Conservation (phyloP, 2,888 invertebrate genomes). For the Zele albiditarsus region DNA sequence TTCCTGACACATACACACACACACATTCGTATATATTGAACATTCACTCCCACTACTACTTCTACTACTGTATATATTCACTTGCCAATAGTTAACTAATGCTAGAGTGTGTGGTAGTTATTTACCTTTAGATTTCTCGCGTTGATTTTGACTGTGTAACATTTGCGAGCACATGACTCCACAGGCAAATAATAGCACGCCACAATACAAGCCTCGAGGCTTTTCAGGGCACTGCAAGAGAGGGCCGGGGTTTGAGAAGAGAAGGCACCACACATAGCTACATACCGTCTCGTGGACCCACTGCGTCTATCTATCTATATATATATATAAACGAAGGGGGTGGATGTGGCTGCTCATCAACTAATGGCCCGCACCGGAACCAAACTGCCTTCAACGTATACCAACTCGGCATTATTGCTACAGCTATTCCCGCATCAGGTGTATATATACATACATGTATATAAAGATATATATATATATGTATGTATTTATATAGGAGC, state of each 20-base stretch:
- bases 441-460: background rate
- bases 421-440: constrained; percentile 31
- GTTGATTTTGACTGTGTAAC: constrained; percentile 50
- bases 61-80: background rate
- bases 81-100: constrained; percentile 5
- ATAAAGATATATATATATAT: background rate
- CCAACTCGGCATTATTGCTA: constrained; percentile 9
- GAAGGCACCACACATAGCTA: constrained; percentile 29
- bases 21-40: background rate
- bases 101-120: constrained; percentile 21
- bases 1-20: background rate
- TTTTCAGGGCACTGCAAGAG: constrained; percentile 47
- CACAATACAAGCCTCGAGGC: constrained; percentile 65
- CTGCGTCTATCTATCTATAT: constrained; percentile 19
- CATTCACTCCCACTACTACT: background rate
- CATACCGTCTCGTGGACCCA: constrained; percentile 10
- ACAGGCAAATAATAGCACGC: constrained; percentile 68
- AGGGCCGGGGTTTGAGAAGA: constrained; percentile 46
- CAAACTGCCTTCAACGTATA: constrained; percentile 56
- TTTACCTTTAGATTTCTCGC: constrained; percentile 40
- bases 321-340: constrained; percentile 44
- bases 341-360: constrained; percentile 70
- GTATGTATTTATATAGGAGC: too few relatives aligned
- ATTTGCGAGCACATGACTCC: constrained; percentile 60
- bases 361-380: constrained; percentile 72